A percentile compares a stretch with the other conserved stretches of the same genome.
phyloP scores from a whole-genome alignment of 2,888 invertebrate species.

The Hymenopus coronatus region DNA sequence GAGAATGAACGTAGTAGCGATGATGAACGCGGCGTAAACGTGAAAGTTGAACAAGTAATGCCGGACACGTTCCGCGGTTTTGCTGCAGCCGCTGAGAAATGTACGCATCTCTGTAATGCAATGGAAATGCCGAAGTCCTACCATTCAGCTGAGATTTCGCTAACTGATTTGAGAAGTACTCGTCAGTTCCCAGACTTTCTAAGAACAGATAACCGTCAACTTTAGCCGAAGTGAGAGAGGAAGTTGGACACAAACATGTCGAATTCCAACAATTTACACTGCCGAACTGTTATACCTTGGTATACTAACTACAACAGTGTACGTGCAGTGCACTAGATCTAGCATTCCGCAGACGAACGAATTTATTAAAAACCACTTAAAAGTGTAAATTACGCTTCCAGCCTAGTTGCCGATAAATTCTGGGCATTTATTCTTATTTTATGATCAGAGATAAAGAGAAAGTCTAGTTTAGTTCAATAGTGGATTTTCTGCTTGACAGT shows the following conservation, averaged over 20 bases:
- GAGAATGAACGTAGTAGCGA: no score
- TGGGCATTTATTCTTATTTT: no score
- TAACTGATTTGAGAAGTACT: background rate
- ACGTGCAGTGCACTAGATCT: background rate
- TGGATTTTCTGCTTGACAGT: no score
- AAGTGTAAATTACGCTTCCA: no score
- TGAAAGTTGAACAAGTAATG: background rate
- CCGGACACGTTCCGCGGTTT: background rate
- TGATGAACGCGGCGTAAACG: background rate
- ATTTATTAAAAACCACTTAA: no score
- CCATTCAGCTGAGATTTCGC: background rate
- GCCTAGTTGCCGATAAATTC: no score
- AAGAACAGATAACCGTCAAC: background rate
- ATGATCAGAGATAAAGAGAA: no score
- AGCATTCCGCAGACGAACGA: background rate
- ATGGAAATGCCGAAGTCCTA: background rate
- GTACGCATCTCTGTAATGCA: background rate
- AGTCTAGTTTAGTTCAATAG: no score
- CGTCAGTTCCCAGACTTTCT: no score
- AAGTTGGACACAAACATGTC: background rate
- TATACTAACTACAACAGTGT: background rate
- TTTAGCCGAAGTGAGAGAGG: background rate
- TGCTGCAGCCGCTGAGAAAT: background rate
- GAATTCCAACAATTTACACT: background rate
- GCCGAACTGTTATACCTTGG: background rate